Evolutionary conservation across 2,888 invertebrate species (phyloP), one percentile per base, ranked within the genome.

Genomic region (Sesia apiformis): DNA sequence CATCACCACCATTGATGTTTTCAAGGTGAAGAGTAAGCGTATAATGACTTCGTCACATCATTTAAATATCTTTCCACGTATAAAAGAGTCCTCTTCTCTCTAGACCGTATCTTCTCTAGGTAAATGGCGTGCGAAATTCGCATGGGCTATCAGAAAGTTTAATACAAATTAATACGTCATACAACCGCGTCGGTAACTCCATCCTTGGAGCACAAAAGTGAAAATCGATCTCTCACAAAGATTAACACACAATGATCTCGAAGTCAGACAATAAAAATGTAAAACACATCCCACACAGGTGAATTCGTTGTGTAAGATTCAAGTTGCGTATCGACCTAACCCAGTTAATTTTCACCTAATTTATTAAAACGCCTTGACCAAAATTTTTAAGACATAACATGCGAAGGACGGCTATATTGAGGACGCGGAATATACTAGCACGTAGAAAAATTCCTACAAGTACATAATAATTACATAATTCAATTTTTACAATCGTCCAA

Each of bases 171-270:
- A 23, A 23, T 23, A 23, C 23, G 23, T 23, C 23, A 23, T 23
- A 23, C 23, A 23, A 23, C 23, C 23, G 23, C 23, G 23, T 23
- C 23, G 23, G 23, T 23, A 23, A 23, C 23, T 23, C 23, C 23
- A 23, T 23, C 8, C 23, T 72, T 74, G 8, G 23, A 46, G 46
- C n/a, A 46, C 46, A 78, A 78, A 82, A 82, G 84, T 80, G 85
- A 86, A 85, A 84, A 78, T 77, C 71, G 75, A 81, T 83, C 77
- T 83, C 78, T 67, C 52, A 78, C 70, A 67, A 60, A 66, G 75
- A 84, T 80, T 81, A 52, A 52, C 75, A 78, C 76, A 78, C 75
- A 78, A 72, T 72, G 70, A 64, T 66, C 66, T 63, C 69, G 69
- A 72, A 58, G 57, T 70, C 70, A 66, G 70, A 72, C 72, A 71